Evolutionary conservation across 1,140 invertebrate genomes (phyloP).

Genomic region (Bicyclus anynana): DNA sequence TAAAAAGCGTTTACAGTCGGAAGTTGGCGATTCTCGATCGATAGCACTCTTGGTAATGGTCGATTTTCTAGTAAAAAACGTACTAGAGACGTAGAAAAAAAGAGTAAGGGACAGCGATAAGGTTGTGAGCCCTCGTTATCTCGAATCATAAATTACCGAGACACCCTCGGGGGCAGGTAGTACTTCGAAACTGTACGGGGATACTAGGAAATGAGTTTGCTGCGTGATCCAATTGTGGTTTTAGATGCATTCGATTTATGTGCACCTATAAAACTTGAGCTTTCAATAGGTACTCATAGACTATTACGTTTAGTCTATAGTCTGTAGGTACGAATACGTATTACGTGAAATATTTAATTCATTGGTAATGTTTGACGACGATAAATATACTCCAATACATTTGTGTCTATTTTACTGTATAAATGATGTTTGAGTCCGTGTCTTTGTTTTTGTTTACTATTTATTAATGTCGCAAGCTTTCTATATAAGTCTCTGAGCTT

Average conservation of each 20-base stretch:
- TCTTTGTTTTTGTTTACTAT: no score
- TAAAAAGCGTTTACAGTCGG: no score
- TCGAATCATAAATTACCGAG: constrained; percentile 69
- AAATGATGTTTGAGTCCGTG: no score
- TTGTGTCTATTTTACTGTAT: no score
- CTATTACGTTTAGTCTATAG: neutral
- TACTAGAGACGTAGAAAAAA: constrained; percentile 55
- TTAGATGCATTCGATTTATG: constrained; percentile 64
- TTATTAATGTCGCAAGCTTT: no score
- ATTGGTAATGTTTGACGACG: no score
- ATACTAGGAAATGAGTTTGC: constrained; percentile 63
- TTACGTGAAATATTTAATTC: no score
- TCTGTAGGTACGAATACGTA: no score
- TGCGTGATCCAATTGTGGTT: constrained; percentile 75
- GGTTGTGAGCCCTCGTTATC: constrained; percentile 71
- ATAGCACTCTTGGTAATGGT: constrained; percentile 58
- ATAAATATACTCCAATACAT: no score
- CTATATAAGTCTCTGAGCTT: no score
- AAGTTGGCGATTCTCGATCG: constrained; percentile 46
- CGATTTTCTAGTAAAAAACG: constrained; percentile 66
- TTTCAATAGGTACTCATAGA: neutral
- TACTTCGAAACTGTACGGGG: constrained; percentile 54
- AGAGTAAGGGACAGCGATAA: constrained; percentile 65
- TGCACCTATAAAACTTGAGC: constrained; percentile 9
- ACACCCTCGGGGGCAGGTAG: constrained; percentile 66